Evolutionary conservation across 2,888 invertebrate genomes (phyloP).

Genomic region (Frankliniella intonsa): DNA sequence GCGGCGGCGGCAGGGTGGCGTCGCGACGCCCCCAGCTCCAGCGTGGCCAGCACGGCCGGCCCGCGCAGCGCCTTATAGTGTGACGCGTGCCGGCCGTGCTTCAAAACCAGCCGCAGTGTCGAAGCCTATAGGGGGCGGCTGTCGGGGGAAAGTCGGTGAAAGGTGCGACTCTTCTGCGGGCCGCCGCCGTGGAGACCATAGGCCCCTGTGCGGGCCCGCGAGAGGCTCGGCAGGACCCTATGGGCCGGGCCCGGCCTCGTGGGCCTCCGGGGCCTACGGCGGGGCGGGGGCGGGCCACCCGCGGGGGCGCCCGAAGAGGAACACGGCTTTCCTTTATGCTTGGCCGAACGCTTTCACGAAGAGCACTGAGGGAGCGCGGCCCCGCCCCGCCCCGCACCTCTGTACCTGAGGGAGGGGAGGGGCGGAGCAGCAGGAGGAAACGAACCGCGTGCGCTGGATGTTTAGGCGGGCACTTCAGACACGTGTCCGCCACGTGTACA

Average conservation of each 20-base stretch:
- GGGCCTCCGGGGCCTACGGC: not conserved
- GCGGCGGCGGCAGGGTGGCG: not conserved
- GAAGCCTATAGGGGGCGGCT: no score
- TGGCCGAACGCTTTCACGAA: not conserved
- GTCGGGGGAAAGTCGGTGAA: no score
- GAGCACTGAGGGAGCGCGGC: not conserved
- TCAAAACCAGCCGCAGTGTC: no score
- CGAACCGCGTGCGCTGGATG: not conserved
- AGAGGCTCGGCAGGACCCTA: no score
- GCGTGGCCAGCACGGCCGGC: no score
- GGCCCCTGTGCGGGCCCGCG: no score
- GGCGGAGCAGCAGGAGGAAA: not conserved
- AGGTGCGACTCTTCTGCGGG: no score
- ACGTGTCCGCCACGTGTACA: not conserved
- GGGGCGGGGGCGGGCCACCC: not conserved
- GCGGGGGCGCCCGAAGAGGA: not conserved
- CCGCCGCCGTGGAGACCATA: no score
- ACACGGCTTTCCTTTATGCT: conserved; percentile 20
- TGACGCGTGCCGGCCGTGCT: no score
- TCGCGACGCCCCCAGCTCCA: not conserved
- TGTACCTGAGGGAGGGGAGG: no score
- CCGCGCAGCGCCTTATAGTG: no score
- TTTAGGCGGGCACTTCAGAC: not conserved
- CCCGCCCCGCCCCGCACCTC: not conserved
- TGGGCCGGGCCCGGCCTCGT: no score